phyloP scores from a whole-genome alignment of 2,797 vertebrate species.

The Hylomyscus alleni region DNA sequence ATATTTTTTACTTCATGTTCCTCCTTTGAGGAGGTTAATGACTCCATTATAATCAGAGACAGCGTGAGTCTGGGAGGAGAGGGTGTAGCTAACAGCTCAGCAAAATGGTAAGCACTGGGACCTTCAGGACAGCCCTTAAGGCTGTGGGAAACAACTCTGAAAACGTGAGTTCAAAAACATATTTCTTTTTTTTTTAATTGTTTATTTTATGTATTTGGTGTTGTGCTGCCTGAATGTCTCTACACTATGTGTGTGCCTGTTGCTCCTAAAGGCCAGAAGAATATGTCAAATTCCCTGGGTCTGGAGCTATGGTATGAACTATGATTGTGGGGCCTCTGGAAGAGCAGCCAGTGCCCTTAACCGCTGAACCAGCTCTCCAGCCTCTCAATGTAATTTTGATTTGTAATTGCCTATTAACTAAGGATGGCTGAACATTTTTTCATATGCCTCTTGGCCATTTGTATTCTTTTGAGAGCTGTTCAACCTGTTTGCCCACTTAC shows the following conservation, averaged over 20 bases:
- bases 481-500: neutral
- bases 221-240: too few species aligned
- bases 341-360: neutral
- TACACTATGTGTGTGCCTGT: neutral
- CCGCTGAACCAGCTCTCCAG: neutral
- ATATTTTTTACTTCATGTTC: neutral
- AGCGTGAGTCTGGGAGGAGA: neutral
- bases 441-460: neutral
- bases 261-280: neutral
- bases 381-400: neutral
- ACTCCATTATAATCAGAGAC: neutral
- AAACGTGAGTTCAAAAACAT: neutral
- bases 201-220: neutral
- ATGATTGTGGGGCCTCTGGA: neutral
- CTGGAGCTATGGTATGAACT: neutral
- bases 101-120: neutral
- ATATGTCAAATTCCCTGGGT: neutral
- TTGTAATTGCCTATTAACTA: too few species aligned
- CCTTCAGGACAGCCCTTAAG: neutral
- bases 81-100: neutral
- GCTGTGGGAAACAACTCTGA: neutral
- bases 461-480: neutral
- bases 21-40: neutral
- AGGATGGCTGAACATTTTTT: neutral
- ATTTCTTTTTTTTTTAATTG: too few species aligned